These are phyloP conservation scores for Holacanthella duospinosa DNA, from an alignment of 2,888 invertebrate species.

Conservation along the genomic window DNA sequence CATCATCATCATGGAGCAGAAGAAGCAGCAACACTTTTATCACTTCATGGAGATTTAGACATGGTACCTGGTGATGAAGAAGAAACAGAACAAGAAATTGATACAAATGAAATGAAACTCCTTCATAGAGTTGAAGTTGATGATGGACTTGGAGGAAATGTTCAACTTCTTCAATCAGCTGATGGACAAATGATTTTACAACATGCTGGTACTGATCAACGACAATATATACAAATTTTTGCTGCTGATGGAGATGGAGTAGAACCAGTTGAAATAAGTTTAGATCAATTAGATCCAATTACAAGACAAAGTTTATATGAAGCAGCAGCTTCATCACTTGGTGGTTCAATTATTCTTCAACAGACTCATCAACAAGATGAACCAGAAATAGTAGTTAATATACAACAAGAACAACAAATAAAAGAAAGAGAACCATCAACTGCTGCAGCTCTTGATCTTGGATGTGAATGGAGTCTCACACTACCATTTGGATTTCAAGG, in stretches of 20 bases:
- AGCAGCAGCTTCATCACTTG: not conserved
- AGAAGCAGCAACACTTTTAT: not conserved
- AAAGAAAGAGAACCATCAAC: not conserved
- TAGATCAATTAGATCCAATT: not conserved
- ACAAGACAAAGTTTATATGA: not conserved
- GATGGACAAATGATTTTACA: too few species aligned
- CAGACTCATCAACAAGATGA: not conserved
- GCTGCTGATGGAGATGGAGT: not conserved
- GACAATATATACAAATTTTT: too few species aligned
- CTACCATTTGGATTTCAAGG: constrained; percentile 31
- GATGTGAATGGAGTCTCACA: not conserved
- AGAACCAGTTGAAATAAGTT: not conserved
- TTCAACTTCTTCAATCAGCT: too few species aligned
- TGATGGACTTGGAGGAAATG: not conserved
- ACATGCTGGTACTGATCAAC: too few species aligned
- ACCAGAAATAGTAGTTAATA: not conserved
- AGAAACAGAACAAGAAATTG: constrained; percentile 4
- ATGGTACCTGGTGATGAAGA: not conserved
- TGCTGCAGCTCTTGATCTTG: not conserved
- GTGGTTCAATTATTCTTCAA: not conserved
- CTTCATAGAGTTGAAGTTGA: not conserved
- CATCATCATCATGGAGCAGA: too few species aligned
- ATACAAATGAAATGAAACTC: too few species aligned
- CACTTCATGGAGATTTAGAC: not conserved
- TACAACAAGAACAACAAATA: too few species aligned